phyloP scores from a whole-genome alignment of 2,113 vertebrate genomes.

The Sturnus vulgaris region DNA sequence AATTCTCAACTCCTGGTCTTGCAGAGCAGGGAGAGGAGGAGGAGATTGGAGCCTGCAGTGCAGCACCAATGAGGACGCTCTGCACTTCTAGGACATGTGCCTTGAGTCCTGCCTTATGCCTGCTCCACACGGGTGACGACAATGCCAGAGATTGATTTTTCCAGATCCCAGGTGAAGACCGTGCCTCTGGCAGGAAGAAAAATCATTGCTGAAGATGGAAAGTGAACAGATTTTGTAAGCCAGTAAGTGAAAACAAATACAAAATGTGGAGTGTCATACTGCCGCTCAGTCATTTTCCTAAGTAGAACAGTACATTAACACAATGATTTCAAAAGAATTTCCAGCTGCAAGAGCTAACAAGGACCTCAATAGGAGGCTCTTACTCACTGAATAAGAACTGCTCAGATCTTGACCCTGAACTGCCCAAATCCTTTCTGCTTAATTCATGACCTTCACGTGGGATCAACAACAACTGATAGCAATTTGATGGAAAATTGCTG shows the following conservation, averaged over 20 bases:
- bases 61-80: background rate
- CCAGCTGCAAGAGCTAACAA: background rate
- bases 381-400: background rate
- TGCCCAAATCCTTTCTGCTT: constrained; percentile 6
- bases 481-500: constrained; percentile 29
- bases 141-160: background rate
- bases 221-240: background rate
- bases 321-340: constrained; percentile 13
- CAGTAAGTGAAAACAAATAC: background rate
- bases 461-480: constrained; percentile 17
- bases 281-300: background rate
- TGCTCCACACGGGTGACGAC: background rate
- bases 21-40: background rate
- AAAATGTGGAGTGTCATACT: background rate
- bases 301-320: background rate
- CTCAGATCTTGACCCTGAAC: background rate
- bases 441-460: constrained; percentile 20
- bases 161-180: background rate
- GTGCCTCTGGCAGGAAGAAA: background rate
- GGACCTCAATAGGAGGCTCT: background rate
- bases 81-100: background rate
- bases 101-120: background rate
- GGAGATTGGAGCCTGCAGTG: background rate
- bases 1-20: background rate
- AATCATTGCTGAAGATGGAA: background rate